Evolutionary conservation across 2,797 vertebrate genomes (phyloP), one percentile per base, ranked within the genome.

Genomic region (Nannoperca australis): DNA sequence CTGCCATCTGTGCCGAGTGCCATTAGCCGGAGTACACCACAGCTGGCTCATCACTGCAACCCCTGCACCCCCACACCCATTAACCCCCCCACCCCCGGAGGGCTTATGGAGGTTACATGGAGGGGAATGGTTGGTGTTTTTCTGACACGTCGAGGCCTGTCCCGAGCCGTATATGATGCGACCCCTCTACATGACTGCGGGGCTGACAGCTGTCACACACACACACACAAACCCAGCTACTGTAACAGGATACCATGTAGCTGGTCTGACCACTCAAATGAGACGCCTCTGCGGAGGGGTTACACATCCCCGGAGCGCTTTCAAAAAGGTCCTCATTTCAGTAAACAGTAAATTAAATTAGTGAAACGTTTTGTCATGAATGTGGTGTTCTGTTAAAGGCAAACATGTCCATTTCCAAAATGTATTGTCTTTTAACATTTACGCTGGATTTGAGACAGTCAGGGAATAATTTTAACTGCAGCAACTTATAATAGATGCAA

Each of bases 141-240:
- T 88, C 74, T 89, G 74, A 91, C 89, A 88, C 70, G 80, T 84
- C 44, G 42, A 67, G 62, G 56, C 86, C 78, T 64, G 72, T 85
- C 74, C 71, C n/a, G 11, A 58, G 72, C 49, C 12, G 32, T 78
- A 78, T 70, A 83, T 18, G 76, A 90, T 66, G 66, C 51, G 59
- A 73, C 70, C 76, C 60, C 60, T 88, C 78, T 22, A 24, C 68
- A 70, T 58, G 81, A 66, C 90, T 55, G 38, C 69, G 53, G 83
- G 90, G 78, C 85, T 72, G 76, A 84, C 92, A 94, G 90, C 92
- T 92, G 90, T 83, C 86, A 67, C 75, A 79, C 72, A 27, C 86
- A 67, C 75, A 79, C 72, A 27, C 24, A 82, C 84, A 76, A 40
- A 76, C 65, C 36, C 63, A 49, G 55, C 79, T 47, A 68, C 86